phyloP scores from a whole-genome alignment of 2,113 vertebrate species.

The Eulemur macaco region DNA sequence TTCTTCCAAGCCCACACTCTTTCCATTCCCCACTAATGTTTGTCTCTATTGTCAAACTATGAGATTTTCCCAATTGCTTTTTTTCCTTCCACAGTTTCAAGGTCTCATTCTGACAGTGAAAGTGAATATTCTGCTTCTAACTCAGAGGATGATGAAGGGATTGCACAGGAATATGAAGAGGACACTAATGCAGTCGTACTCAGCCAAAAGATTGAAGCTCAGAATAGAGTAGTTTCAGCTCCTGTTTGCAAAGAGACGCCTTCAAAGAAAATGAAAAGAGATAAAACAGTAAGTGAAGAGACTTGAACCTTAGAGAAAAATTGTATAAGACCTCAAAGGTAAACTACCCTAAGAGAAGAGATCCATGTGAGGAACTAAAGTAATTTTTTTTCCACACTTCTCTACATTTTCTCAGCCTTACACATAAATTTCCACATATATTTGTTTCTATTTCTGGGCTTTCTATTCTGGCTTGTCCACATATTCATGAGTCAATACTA shows the following conservation, averaged over 20 bases:
- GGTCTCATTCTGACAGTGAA: constrained; percentile 70
- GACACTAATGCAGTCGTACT: neutral
- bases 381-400: neutral
- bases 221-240: constrained; percentile 26
- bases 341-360: neutral
- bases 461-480: neutral
- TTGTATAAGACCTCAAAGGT: neutral
- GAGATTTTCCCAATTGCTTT: neutral
- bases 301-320: neutral
- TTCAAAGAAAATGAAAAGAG: constrained; percentile 72
- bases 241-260: constrained; percentile 58
- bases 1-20: neutral
- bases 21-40: neutral
- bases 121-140: constrained; percentile 77
- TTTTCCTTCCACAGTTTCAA: constrained; percentile 18
- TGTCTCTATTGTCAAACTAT: neutral
- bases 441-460: neutral
- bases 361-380: neutral
- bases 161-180: constrained; percentile 52
- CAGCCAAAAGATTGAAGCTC: constrained; percentile 20
- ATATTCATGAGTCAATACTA: neutral
- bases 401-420: constrained; percentile 13
- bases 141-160: constrained; percentile 68
- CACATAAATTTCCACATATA: neutral
- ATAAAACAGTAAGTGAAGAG: constrained; percentile 67